Conservation (phyloP, 1,140 invertebrate genomes). For the Diorhabda sublineata region DNA sequence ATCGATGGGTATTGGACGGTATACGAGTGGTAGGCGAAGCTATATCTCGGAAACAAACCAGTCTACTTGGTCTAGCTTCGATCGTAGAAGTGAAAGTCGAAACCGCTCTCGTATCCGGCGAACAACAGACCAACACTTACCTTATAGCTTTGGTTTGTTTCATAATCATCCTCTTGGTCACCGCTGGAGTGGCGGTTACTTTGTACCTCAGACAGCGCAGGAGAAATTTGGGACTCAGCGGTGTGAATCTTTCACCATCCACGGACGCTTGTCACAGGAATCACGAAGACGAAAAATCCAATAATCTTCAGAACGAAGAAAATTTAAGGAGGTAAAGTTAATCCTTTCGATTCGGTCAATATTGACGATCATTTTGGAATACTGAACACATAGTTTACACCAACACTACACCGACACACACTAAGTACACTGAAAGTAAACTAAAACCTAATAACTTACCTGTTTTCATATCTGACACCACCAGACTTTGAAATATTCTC, state of each 20-base stretch:
- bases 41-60: slow-evolving; percentile 62
- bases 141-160: slow-evolving; percentile 52
- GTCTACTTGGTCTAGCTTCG: slow-evolving; percentile 63
- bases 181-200: slow-evolving; percentile 47
- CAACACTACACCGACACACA: too few species aligned
- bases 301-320: slow-evolving; percentile 86
- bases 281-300: slow-evolving; percentile 79
- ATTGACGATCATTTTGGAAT: too few species aligned
- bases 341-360: too few species aligned
- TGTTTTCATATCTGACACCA: too few species aligned
- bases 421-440: too few species aligned
- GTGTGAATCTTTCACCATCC: slow-evolving; percentile 54
- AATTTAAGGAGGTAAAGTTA: slow-evolving; percentile 58
- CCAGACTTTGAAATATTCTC: too few species aligned
- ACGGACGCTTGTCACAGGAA: slow-evolving; percentile 58
- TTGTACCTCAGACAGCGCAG: slow-evolving; percentile 54
- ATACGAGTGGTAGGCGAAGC: slow-evolving; percentile 65
- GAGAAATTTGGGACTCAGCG: slow-evolving; percentile 51
- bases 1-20: slow-evolving; percentile 58
- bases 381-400: too few species aligned
- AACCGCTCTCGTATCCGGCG: slow-evolving; percentile 60
- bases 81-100: slow-evolving; percentile 77
- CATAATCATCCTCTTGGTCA: slow-evolving; percentile 51
- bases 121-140: slow-evolving; percentile 50
- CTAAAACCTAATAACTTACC: too few species aligned